Conservation (phyloP, 1,140 invertebrate genomes). For the Penaeus indicus region DNA sequence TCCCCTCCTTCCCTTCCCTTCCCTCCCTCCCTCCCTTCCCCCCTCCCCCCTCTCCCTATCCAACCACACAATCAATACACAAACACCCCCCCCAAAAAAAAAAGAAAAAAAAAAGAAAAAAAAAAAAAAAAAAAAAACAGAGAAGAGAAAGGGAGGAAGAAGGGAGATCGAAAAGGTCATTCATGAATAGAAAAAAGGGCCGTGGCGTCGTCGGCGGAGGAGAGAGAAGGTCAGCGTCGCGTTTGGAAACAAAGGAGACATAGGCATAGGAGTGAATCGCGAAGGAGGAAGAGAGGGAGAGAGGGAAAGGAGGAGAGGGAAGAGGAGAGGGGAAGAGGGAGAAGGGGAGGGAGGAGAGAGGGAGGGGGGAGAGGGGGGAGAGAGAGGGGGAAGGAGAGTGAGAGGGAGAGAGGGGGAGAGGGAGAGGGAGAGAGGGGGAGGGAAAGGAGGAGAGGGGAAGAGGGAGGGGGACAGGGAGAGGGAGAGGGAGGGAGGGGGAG, state of each 20-base stretch:
- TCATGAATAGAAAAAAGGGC: no score
- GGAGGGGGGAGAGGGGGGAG: neutral
- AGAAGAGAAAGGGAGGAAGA: neutral
- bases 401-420: conserved; percentile 16
- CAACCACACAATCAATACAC: neutral
- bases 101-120: neutral
- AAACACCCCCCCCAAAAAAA: neutral
- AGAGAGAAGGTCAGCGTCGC: no score
- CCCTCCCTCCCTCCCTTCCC: neutral
- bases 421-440: neutral
- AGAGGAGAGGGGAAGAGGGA: neutral
- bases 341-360: neutral
- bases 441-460: neutral
- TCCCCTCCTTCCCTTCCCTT: no score
- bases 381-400: neutral
- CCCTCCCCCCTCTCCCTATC: neutral
- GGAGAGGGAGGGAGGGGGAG: neutral
- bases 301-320: neutral
- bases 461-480: conserved; percentile 1
- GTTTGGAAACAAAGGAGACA: neutral
- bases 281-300: neutral
- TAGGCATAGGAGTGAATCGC: neutral
- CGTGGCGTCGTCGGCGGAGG: no score
- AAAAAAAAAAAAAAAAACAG: neutral
- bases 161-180: neutral